Percentiles rank a stretch among this genome's conserved stretches.
These are phyloP conservation scores for Eremophila alpestris DNA, from an alignment of 2,797 vertebrate species.

Conservation along the genomic window DNA sequence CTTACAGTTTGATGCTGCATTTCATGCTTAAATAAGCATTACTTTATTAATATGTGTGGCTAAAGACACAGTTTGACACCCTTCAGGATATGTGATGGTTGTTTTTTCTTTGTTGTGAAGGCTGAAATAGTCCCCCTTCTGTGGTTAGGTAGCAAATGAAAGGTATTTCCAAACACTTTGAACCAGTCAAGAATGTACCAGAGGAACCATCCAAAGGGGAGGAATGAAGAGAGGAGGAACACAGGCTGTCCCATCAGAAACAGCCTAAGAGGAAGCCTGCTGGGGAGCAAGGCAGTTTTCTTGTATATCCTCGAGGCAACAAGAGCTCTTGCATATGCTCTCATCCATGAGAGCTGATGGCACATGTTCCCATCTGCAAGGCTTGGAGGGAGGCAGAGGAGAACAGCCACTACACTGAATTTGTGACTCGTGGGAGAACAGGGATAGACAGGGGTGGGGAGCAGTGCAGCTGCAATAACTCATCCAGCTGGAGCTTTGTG, in stretches of 20 bases:
- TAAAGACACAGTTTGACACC: not conserved
- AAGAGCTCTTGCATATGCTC: not conserved
- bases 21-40: conserved; percentile 11
- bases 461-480: not conserved
- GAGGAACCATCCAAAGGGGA: not conserved
- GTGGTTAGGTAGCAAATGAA: not conserved
- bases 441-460: not conserved
- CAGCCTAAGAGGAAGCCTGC: not conserved
- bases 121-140: not conserved
- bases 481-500: not conserved
- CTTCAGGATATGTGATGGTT: not conserved
- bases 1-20: not conserved
- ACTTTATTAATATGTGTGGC: not conserved
- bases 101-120: not conserved
- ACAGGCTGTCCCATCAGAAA: not conserved
- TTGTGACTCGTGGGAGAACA: not conserved
- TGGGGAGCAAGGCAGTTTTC: not conserved
- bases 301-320: not conserved
- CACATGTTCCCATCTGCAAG: not conserved
- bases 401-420: not conserved
- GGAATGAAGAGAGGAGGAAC: not conserved
- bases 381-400: not conserved
- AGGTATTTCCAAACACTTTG: not conserved
- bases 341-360: not conserved
- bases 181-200: not conserved